phyloP scores from a whole-genome alignment of 2,888 invertebrate genomes.

The Argyra leucocephala region DNA sequence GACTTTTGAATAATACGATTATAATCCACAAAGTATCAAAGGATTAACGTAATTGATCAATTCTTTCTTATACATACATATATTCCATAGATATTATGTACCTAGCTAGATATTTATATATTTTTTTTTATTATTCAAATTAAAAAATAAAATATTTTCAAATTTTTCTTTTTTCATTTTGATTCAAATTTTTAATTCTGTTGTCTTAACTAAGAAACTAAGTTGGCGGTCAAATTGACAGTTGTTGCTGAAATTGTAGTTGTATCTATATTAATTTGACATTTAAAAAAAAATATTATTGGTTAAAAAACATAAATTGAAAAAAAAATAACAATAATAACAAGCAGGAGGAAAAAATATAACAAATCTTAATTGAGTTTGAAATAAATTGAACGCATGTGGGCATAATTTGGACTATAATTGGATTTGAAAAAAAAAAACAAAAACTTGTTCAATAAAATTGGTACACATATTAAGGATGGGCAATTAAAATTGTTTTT shows the following conservation, averaged over 20 bases:
- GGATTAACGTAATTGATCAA: conserved; percentile 7
- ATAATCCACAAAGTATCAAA: background rate
- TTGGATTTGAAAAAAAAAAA: background rate
- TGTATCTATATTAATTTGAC: background rate
- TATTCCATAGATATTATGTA: too few species aligned
- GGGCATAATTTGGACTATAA: background rate
- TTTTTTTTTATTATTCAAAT: conserved; percentile 1
- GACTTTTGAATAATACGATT: conserved; percentile 8
- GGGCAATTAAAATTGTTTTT: background rate
- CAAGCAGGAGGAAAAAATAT: background rate
- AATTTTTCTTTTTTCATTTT: background rate
- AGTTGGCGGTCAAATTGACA: conserved; percentile 1
- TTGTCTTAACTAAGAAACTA: background rate
- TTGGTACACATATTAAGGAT: background rate
- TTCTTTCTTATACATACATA: too few species aligned
- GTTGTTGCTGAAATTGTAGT: background rate
- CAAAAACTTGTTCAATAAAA: background rate
- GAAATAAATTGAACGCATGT: conserved; percentile 3
- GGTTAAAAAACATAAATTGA: background rate
- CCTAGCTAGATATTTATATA: too few species aligned
- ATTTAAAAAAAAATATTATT: background rate
- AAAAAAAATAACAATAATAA: background rate
- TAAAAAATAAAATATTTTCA: background rate
- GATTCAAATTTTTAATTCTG: background rate
- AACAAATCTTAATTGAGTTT: background rate